Evolutionary conservation across 2,888 invertebrate species (phyloP).

Genomic region (Rhingia campestris): DNA sequence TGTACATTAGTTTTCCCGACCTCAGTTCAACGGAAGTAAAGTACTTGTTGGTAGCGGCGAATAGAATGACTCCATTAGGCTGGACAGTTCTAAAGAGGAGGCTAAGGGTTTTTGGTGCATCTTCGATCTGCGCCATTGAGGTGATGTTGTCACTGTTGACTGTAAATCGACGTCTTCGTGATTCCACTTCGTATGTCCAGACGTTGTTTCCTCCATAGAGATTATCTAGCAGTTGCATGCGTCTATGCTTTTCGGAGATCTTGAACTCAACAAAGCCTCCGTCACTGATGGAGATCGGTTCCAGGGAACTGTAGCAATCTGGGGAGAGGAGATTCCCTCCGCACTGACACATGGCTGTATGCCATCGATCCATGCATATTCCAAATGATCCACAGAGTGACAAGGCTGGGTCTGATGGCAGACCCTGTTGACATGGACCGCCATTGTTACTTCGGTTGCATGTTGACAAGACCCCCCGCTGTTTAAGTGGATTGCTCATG

Average conservation of each 20-base stretch:
- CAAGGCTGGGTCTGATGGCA: slow-evolving; percentile 79
- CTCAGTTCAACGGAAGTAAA: slow-evolving; percentile 91
- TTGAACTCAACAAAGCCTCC: slow-evolving; percentile 91
- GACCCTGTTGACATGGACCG: slow-evolving; percentile 85
- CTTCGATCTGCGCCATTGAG: slow-evolving; percentile 79
- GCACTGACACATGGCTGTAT: slow-evolving; percentile 88
- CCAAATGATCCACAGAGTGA: slow-evolving; percentile 86
- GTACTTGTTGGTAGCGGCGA: slow-evolving; percentile 93
- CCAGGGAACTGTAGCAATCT: slow-evolving; percentile 90
- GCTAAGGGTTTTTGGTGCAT: slow-evolving; percentile 89
- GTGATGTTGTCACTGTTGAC: slow-evolving; percentile 80
- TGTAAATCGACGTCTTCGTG: slow-evolving; percentile 81
- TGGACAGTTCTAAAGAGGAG: slow-evolving; percentile 92
- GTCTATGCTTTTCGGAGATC: slow-evolving; percentile 91
- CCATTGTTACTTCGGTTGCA: slow-evolving; percentile 89
- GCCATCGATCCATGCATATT: slow-evolving; percentile 93
- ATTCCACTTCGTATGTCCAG: slow-evolving; percentile 84
- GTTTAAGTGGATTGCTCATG: slow-evolving; percentile 89
- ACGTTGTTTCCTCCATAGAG: slow-evolving; percentile 89
- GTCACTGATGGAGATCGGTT: slow-evolving; percentile 90
- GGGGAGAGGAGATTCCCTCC: slow-evolving; percentile 89
- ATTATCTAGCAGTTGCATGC: slow-evolving; percentile 93
- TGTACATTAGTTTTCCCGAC: slow-evolving; percentile 90
- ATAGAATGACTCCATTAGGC: slow-evolving; percentile 91
- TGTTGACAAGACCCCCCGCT: slow-evolving; percentile 88